A percentile compares a stretch with the other conserved stretches of the same genome.
Evolutionary conservation across 2,113 vertebrate species (phyloP).

Genomic region (Ia io): DNA sequence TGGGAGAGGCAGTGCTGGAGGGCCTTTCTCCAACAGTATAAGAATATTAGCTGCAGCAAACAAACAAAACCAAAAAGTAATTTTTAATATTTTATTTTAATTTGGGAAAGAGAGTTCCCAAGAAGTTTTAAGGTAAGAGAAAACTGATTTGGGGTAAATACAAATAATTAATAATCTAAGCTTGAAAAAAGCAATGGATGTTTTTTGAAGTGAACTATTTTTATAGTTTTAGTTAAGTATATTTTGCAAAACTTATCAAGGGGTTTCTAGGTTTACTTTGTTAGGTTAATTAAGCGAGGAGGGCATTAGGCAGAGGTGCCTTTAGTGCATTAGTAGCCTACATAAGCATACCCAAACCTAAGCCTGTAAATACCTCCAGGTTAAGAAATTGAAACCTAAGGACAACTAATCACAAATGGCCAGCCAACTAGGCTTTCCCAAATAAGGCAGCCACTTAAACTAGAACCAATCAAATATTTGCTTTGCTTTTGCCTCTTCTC

Average conservation of each 20-base stretch:
- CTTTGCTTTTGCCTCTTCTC: background rate
- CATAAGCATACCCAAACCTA: background rate
- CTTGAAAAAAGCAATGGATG: background rate
- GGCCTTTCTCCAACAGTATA: background rate
- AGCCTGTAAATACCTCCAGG: background rate
- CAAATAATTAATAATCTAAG: background rate
- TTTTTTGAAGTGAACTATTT: background rate
- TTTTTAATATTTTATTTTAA: background rate
- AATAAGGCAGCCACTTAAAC: background rate
- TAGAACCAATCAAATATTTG: background rate
- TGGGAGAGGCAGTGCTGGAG: too few species aligned
- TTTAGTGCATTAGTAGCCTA: background rate
- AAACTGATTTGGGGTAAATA: background rate
- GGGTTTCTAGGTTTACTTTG: background rate
- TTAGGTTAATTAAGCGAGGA: background rate
- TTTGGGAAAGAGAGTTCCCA: background rate
- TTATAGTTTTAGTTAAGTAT: background rate
- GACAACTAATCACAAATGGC: background rate
- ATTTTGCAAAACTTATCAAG: background rate
- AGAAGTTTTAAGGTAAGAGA: background rate
- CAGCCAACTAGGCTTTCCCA: background rate
- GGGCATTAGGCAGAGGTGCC: background rate
- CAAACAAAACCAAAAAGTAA: background rate
- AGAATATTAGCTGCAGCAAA: background rate
- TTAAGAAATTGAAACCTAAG: background rate